Conservation (phyloP, 1,140 invertebrate species). For the Aphelenchoides besseyi region DNA sequence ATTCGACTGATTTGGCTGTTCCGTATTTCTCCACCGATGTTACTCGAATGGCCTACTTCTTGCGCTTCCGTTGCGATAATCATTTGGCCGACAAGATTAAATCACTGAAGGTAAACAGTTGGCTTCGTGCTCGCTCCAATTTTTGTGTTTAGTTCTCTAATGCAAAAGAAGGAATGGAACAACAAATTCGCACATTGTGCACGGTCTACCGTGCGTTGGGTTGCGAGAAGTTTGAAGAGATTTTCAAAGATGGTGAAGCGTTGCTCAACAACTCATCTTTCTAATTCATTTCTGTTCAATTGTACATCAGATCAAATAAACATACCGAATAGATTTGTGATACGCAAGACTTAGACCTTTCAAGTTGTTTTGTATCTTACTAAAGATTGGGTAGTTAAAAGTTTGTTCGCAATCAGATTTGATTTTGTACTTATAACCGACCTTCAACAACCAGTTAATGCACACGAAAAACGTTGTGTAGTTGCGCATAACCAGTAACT, state of each 20-base stretch:
- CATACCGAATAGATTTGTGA: no score
- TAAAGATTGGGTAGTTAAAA: no score
- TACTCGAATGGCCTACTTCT: not conserved
- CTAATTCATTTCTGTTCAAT: not conserved
- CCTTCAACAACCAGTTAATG: no score
- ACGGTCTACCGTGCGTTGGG: not conserved
- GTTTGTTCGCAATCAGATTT: no score
- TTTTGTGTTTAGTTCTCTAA: not conserved
- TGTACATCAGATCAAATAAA: no score
- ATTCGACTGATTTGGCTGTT: not conserved
- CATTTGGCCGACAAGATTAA: not conserved
- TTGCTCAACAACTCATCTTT: not conserved
- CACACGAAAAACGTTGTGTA: no score
- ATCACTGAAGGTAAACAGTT: not conserved
- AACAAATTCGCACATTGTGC: not conserved
- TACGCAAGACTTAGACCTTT: no score
- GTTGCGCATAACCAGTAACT: no score
- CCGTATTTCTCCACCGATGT: not conserved
- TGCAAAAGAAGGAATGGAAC: not conserved
- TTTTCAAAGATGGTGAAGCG: not conserved
- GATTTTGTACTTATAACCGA: no score
- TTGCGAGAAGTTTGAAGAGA: not conserved
- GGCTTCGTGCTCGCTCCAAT: not conserved
- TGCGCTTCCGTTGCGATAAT: not conserved
- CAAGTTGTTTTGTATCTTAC: no score